Evolutionary conservation across 2,888 invertebrate genomes (phyloP), one percentile per base, ranked within the genome.

Genomic region (Heliconius cydno): DNA sequence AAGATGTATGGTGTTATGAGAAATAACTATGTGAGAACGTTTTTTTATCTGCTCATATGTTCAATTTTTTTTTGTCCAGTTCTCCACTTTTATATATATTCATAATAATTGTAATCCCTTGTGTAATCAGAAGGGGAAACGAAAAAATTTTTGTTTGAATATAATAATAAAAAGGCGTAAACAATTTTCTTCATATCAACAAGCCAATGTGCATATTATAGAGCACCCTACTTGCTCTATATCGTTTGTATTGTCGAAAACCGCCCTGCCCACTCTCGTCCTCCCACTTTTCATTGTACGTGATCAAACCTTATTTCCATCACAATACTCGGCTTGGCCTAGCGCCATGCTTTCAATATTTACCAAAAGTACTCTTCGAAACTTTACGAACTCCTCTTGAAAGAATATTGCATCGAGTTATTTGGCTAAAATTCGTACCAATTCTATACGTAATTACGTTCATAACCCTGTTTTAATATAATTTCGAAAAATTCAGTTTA

Each of bases 221-320:
- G 19, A 76, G 38, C 63, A 46, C 52, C 19, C 52, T 22, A 22
- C 52, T 52, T 52, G 52, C 52, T 52, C 60, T n/a, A 60, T n/a
- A 86, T 88, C 90, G 92, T 92, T 91, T 92, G 89, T 90, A 88
- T 90, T 88, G 86, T 84, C 87, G 86, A 87, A 38, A 85, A 88
- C 88, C 88, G 89, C 89, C 88, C 87, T 87, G 86, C 92, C 92
- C 91, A 92, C 91, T 88, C 90, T 89, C 89, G 86, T 82, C 86
- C 88, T 88, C 91, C 92, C 89, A 92, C 92, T 88, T 86, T 84
- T 90, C 85, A 92, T 93, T 93, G 93, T 93, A 89, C 89, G 87
- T 90, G 92, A 91, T 91, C 89, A 91, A 92, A 90, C 89, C 91
- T 88, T 90, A 94, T 94, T 94, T 93, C 92, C 94, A 94, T 94